phyloP scores from a whole-genome alignment of 2,797 vertebrate species.

The Malurus splendens region DNA sequence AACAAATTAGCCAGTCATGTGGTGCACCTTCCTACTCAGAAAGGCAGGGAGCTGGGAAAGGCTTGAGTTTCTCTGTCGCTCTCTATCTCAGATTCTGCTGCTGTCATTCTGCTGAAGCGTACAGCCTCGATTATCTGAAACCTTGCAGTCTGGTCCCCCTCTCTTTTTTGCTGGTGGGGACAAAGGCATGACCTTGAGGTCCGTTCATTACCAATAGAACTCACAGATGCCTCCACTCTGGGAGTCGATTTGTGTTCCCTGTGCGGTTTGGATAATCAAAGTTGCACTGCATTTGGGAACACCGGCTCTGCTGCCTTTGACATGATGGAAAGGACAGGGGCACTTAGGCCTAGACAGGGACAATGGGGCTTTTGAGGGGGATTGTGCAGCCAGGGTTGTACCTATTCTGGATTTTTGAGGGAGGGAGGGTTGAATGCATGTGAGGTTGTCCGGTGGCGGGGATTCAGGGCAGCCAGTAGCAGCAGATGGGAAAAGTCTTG shows the following conservation, averaged over 20 bases:
- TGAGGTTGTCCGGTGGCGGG: not conserved
- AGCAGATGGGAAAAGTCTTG: slow-evolving; percentile 86
- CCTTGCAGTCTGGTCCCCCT: not conserved
- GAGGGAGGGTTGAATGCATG: slow-evolving; percentile 41
- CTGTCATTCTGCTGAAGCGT: not conserved
- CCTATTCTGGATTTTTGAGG: slow-evolving; percentile 49
- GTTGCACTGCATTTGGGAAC: not conserved
- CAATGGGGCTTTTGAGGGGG: not conserved
- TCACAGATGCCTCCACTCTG: not conserved
- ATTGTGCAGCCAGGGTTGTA: slow-evolving; percentile 4
- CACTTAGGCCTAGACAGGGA: slow-evolving; percentile 4
- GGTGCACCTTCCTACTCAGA: slow-evolving; percentile 40
- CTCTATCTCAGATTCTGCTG: slow-evolving; percentile 32
- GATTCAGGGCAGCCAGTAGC: slow-evolving; percentile 68
- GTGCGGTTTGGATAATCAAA: slow-evolving; percentile 8
- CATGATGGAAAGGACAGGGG: not conserved
- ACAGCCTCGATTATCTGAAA: slow-evolving; percentile 29
- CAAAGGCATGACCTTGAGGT: not conserved
- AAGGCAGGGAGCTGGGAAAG: slow-evolving; percentile 44
- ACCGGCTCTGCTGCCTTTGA: not conserved
- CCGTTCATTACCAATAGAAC: not conserved
- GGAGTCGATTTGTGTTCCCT: not conserved
- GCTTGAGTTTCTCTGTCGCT: slow-evolving; percentile 41
- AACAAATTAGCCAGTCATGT: slow-evolving; percentile 54
- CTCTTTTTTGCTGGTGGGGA: not conserved